Conservation (phyloP, 2,888 invertebrate species). For the Sussaba pulchella region DNA sequence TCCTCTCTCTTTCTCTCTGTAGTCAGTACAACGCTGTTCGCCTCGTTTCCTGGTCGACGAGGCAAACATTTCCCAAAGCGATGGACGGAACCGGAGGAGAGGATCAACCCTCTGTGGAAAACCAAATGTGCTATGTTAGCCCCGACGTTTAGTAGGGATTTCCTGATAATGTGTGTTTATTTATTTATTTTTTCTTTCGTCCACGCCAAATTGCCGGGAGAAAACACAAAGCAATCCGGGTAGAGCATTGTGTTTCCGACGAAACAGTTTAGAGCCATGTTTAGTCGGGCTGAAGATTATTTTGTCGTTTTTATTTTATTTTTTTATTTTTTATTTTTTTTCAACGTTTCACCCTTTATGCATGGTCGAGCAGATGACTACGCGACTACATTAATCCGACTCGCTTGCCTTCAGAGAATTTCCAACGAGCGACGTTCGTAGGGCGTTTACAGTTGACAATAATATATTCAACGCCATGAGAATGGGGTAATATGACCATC, state of each 20-base stretch:
- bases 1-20: not conserved
- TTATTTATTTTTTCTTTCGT: no score
- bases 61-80: conserved; percentile 57
- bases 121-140: conserved; percentile 7
- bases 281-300: conserved; percentile 7
- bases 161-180: conserved; percentile 26
- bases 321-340: conserved; percentile 18
- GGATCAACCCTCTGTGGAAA: conserved; percentile 48
- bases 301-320: not conserved
- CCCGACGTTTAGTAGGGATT: conserved; percentile 30
- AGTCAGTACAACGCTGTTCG: conserved; percentile 42
- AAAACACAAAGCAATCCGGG: conserved; percentile 12
- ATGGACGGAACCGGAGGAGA: conserved; percentile 3
- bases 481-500: conserved; percentile 46
- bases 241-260: not conserved
- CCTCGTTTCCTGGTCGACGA: conserved; percentile 59
- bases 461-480: conserved; percentile 5
- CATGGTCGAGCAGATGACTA: conserved; percentile 43
- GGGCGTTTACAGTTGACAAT: conserved; percentile 36
- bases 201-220: not conserved
- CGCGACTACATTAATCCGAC: conserved; percentile 7
- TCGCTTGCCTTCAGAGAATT: conserved; percentile 9
- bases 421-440: conserved; percentile 23
- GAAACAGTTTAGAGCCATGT: conserved; percentile 4
- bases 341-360: conserved; percentile 7